phyloP scores from a whole-genome alignment of 2,113 vertebrate genomes.

The Peromyscus polionotus region DNA sequence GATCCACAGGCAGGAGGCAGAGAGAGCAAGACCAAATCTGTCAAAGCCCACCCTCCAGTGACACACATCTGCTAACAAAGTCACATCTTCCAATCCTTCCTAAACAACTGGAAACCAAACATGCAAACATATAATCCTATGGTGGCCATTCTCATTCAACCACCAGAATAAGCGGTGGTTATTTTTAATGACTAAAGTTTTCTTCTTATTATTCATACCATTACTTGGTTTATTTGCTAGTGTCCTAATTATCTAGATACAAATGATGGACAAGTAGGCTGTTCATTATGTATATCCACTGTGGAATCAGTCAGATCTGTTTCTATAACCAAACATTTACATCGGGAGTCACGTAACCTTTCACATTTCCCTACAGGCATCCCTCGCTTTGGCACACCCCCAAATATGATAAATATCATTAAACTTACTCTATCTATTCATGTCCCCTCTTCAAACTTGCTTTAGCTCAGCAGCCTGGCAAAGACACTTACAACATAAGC shows the following conservation, averaged over 20 bases:
- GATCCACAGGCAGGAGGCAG: neutral
- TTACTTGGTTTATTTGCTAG: neutral
- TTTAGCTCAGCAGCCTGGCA: neutral
- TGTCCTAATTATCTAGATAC: neutral
- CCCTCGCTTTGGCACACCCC: neutral
- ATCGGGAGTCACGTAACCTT: neutral
- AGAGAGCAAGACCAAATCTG: neutral
- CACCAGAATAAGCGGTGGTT: too few species aligned
- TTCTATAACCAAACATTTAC: neutral
- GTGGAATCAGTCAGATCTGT: neutral
- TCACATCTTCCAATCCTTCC: neutral
- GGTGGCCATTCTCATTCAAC: rapidly evolving
- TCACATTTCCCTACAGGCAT: neutral
- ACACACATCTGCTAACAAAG: too few species aligned
- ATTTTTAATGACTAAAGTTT: neutral
- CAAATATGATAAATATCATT: neutral
- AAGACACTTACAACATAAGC: neutral
- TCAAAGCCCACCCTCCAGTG: neutral
- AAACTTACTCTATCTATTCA: neutral
- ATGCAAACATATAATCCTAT: neutral
- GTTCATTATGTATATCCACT: neutral
- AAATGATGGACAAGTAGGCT: neutral
- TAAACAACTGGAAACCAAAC: neutral
- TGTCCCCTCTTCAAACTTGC: neutral
- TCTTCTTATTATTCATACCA: neutral